These are phyloP conservation scores for Stegana nigrithorax DNA, from an alignment of 2,888 invertebrate genomes.

Conservation along the genomic window DNA sequence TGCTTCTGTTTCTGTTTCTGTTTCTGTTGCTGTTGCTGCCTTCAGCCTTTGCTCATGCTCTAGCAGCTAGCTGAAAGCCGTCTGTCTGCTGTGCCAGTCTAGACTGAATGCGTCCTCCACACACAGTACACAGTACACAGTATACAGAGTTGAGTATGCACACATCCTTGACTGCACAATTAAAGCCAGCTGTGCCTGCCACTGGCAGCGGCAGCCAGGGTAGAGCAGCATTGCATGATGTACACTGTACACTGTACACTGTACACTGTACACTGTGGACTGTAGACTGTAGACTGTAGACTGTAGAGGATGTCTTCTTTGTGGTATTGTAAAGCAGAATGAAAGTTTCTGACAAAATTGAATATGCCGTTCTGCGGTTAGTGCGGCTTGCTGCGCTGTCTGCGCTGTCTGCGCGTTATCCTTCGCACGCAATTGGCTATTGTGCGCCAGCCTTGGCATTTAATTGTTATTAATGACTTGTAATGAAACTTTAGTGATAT, in stretches of 20 bases:
- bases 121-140: no score
- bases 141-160: not conserved
- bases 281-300: no score
- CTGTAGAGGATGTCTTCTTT: not conserved
- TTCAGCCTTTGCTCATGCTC: no score
- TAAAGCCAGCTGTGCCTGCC: not conserved
- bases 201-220: no score
- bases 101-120: no score
- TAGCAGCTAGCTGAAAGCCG: no score
- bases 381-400: no score
- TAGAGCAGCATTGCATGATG: not conserved
- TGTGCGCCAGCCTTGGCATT: slow-evolving; percentile 31
- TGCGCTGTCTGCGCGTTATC: not conserved
- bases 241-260: no score
- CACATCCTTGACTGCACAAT: not conserved
- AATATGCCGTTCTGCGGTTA: not conserved
- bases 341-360: not conserved
- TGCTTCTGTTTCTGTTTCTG: not conserved
- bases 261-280: no score
- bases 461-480: slow-evolving; percentile 57
- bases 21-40: not conserved
- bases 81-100: not conserved
- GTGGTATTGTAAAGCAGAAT: not conserved
- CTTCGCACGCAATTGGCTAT: slow-evolving; percentile 8
- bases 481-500: slow-evolving; percentile 51